Percentiles rank a stretch among this genome's conserved stretches.
Conservation (phyloP, 2,797 vertebrate species). For the Enteromius trimaculatus region DNA sequence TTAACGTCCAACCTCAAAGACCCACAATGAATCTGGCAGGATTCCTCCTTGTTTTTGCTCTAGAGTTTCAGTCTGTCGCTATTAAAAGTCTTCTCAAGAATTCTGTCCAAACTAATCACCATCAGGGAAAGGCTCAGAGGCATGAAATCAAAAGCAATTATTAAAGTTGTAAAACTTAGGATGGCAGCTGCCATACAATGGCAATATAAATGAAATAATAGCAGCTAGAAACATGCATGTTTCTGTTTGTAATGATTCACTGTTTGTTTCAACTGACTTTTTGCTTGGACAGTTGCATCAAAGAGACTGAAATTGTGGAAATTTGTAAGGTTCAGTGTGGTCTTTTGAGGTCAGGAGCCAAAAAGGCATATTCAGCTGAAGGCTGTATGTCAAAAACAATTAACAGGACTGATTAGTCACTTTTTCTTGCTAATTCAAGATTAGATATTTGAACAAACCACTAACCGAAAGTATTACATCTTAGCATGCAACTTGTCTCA, state of each 20-base stretch:
- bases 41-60: neutral
- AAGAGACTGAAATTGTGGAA: conserved; percentile 11
- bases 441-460: neutral
- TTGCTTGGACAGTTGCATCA: neutral
- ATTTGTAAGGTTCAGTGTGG: conserved; percentile 11
- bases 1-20: conserved; percentile 4
- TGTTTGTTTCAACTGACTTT: neutral
- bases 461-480: neutral
- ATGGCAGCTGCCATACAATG: neutral
- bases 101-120: conserved; percentile 22
- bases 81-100: conserved; percentile 16
- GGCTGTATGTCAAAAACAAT: neutral
- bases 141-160: conserved; percentile 30
- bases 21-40: conserved; percentile 2
- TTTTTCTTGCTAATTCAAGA: conserved; percentile 1
- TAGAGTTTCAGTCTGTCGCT: neutral
- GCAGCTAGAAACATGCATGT: neutral
- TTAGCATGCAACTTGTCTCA: neutral
- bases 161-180: conserved; percentile 1
- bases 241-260: neutral
- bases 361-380: conserved; percentile 44
- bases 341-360: conserved; percentile 22
- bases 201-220: neutral
- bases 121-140: conserved; percentile 10
- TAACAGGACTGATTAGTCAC: neutral